Evolutionary conservation across 2,113 vertebrate species (phyloP), one percentile per base, ranked within the genome.

Genomic region (Prinia subflava): DNA sequence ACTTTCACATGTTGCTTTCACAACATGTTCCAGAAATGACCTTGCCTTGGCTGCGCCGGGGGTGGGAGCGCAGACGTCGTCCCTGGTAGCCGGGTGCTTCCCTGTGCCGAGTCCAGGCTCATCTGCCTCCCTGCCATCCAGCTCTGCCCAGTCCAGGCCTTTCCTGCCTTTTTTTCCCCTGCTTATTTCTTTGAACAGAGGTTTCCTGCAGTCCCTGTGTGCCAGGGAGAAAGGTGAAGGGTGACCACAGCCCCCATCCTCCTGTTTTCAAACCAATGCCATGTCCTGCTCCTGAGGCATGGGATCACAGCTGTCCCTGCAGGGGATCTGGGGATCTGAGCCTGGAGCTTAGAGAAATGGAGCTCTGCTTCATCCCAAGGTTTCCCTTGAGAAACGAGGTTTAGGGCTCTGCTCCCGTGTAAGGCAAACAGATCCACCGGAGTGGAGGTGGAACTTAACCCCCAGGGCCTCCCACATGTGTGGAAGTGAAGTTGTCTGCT

Each of bases 321-420:
- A 56, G 49, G 70, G 47, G 22, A 31, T 67, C 52, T 87, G 83
- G 82, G 75, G 55, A 62, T 59, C 89, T 63, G 83, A 95, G 92
- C 89, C 80, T 60, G 89, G 89, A 90, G 92, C 77, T 92, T 68
- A 79, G 93, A 64, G 80, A 73, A 92, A 84, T 7, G 33, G 71
- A 14, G 87, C 94, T 91, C 75, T 90, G 94, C 94, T 92, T 89
- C 83, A 42, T 69, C 85, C 62, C 79, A 79, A 92, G 89, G 44
- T 87, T 94, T 80, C 67, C 68, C 86, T 73, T 69, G 87, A 91
- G 82, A 25, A 31, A n/a, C 0, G 28, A 84, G 81, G 23, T 52
- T 56, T 41, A 60, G 86, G 82, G 87, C 41, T 47, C 83, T 77
- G 77, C 69, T 86, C 80, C 64, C 0, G 1, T 11, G 2, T 62